Evolutionary conservation across 2,797 vertebrate genomes (phyloP).

Genomic region (Chrosomus eos): DNA sequence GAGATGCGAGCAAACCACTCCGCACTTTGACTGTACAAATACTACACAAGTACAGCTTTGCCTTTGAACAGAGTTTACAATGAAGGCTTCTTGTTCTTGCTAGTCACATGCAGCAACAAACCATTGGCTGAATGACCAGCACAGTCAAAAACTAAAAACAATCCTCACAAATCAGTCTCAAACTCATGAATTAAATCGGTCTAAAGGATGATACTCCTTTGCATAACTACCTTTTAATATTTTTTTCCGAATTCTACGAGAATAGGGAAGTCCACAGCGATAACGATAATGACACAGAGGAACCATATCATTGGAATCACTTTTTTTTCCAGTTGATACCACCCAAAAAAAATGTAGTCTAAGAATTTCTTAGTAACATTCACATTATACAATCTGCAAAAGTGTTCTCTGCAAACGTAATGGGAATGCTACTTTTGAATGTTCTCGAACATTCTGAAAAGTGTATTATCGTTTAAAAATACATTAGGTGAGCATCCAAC

Average conservation of each 20-base stretch:
- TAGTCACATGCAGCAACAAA: neutral
- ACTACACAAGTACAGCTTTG: slow-evolving; percentile 9
- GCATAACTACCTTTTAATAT: neutral
- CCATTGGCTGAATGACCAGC: neutral
- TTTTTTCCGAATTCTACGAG: neutral
- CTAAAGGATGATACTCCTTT: neutral
- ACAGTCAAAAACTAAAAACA: neutral
- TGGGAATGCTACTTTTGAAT: too few relatives aligned
- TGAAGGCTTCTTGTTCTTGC: neutral
- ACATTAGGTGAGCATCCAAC: neutral
- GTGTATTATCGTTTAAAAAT: neutral
- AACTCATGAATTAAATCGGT: neutral
- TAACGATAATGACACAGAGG: neutral
- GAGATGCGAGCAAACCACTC: slow-evolving; percentile 38
- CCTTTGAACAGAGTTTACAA: neutral
- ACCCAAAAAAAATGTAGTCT: too few relatives aligned
- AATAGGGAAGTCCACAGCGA: neutral
- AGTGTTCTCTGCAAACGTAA: too few relatives aligned
- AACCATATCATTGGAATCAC: neutral
- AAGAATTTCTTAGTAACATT: too few relatives aligned
- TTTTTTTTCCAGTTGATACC: too few relatives aligned
- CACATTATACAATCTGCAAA: too few relatives aligned
- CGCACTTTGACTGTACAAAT: slow-evolving; percentile 46
- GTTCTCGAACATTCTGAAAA: neutral
- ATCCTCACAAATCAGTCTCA: neutral